phyloP scores from a whole-genome alignment of 2,113 vertebrate genomes.

The Rattus rattus region DNA sequence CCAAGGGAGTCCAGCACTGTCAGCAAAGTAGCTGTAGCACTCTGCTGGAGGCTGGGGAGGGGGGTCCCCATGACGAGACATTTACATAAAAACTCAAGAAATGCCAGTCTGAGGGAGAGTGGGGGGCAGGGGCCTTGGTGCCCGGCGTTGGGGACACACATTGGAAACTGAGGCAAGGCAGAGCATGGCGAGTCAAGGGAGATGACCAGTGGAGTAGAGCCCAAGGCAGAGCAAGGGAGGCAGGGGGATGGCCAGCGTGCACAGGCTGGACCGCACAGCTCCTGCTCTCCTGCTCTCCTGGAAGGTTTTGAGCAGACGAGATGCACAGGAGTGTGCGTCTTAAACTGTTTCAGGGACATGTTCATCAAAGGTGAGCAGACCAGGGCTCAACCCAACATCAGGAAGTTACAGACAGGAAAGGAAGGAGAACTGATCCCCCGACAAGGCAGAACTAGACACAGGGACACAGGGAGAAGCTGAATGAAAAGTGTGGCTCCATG shows the following conservation, averaged over 20 bases:
- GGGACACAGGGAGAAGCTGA: rapidly evolving
- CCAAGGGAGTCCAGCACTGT: no score
- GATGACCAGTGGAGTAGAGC: rapidly evolving
- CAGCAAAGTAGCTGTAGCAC: rapidly evolving
- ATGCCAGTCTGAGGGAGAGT: background rate
- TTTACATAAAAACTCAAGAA: no score
- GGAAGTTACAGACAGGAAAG: rapidly evolving
- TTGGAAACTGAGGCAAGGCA: rapidly evolving
- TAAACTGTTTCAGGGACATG: background rate
- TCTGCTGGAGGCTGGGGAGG: rapidly evolving
- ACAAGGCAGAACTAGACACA: rapidly evolving
- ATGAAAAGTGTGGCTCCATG: rapidly evolving
- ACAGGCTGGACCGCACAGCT: rapidly evolving
- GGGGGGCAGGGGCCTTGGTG: background rate
- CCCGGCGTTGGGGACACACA: rapidly evolving
- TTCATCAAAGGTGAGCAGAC: rapidly evolving
- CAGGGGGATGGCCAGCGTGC: background rate
- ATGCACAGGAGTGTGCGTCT: rapidly evolving
- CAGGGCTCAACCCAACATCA: rapidly evolving
- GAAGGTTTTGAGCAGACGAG: background rate
- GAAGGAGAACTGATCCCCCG: rapidly evolving
- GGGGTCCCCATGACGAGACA: rapidly evolving
- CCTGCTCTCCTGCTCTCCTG: background rate
- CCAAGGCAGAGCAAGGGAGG: rapidly evolving
- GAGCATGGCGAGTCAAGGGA: rapidly evolving